phyloP scores from a whole-genome alignment of 2,797 vertebrate species.

The Poecilia velifera region DNA sequence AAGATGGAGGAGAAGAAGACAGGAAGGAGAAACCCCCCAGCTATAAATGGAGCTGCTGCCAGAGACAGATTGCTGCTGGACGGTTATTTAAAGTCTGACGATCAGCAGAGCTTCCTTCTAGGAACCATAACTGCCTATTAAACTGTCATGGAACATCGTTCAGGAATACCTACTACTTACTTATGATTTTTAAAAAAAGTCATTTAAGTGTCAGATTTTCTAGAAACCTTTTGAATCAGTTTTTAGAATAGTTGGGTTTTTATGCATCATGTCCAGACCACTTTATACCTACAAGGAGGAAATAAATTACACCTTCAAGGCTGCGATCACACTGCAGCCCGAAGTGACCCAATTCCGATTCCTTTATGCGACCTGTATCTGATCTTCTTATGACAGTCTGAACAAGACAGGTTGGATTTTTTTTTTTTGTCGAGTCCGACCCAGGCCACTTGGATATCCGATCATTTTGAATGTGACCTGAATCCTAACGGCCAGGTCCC shows the following conservation, averaged over 20 bases:
- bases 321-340: no score
- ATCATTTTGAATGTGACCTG: no score
- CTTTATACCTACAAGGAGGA: background rate
- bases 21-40: slow-evolving; percentile 24
- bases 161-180: background rate
- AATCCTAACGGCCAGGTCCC: no score
- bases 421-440: no score
- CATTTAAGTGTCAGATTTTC: no score
- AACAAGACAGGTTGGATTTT: no score
- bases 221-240: background rate
- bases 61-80: slow-evolving; percentile 44
- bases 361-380: no score
- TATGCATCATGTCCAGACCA: background rate
- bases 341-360: no score
- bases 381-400: no score
- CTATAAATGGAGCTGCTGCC: slow-evolving; percentile 50
- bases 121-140: slow-evolving; percentile 24
- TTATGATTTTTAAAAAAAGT: background rate
- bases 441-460: no score
- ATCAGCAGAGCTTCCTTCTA: slow-evolving; percentile 41
- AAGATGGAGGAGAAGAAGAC: background rate
- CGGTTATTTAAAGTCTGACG: slow-evolving; percentile 65
- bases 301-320: background rate
- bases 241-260: background rate
- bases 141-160: slow-evolving; percentile 2